Conservation (phyloP, 2,888 invertebrate species). For the Marasmarcha lunaedactyla region DNA sequence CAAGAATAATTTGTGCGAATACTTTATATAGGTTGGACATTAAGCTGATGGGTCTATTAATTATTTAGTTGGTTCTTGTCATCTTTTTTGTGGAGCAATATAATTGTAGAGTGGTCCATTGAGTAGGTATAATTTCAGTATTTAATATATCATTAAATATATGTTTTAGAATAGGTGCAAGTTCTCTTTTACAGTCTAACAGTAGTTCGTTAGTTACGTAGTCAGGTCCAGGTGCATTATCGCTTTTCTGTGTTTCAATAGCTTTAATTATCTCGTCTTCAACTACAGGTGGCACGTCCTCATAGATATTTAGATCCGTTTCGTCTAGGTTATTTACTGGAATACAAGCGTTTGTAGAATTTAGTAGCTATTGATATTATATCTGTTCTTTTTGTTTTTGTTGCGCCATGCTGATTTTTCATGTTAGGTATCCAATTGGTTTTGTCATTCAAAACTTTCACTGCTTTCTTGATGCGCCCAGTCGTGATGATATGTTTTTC, state of each 20-base stretch:
- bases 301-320: too few relatives aligned
- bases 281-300: too few relatives aligned
- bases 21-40: constrained; percentile 6
- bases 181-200: background rate
- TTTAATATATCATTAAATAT: constrained; percentile 9
- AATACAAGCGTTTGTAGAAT: too few relatives aligned
- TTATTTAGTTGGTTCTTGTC: constrained; percentile 5
- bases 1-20: background rate
- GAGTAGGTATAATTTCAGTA: constrained; percentile 4
- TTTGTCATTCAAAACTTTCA: too few relatives aligned
- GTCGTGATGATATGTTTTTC: too few relatives aligned
- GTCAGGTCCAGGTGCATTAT: constrained; percentile 1
- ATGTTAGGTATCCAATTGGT: background rate
- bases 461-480: too few relatives aligned
- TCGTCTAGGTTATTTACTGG: too few relatives aligned
- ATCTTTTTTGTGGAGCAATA: constrained; percentile 8
- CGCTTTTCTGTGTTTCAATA: constrained; percentile 2
- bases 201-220: background rate
- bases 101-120: constrained; percentile 10
- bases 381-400: too few relatives aligned
- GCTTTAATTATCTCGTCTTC: background rate
- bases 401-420: background rate
- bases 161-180: constrained; percentile 1
- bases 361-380: too few relatives aligned
- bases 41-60: constrained; percentile 7